These are phyloP conservation scores for Phoxinus phoxinus DNA, from an alignment of 2,113 vertebrate genomes.

Conservation along the genomic window DNA sequence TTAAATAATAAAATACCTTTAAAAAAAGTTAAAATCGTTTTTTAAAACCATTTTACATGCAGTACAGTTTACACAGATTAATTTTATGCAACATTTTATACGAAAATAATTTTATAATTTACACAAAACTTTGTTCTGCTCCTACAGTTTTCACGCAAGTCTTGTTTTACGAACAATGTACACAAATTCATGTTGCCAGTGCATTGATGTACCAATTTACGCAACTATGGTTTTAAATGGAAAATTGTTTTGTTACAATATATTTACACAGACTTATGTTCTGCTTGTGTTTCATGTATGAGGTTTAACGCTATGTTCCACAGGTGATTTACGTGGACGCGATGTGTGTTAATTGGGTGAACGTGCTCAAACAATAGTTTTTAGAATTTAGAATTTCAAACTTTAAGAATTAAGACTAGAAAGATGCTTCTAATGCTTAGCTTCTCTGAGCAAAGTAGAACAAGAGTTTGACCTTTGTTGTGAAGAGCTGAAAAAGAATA, in stretches of 20 bases:
- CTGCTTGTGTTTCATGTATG: neutral
- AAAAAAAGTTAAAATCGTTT: too few relatives aligned
- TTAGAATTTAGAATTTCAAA: too few relatives aligned
- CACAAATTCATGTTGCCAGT: neutral
- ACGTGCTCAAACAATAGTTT: neutral
- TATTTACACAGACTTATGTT: neutral
- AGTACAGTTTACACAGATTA: neutral
- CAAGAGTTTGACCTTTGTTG: conserved; percentile 5
- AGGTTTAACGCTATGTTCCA: too few relatives aligned
- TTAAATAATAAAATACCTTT: neutral
- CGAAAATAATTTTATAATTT: neutral
- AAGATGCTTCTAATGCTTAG: neutral
- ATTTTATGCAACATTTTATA: neutral
- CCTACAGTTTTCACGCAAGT: neutral
- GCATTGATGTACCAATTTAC: neutral
- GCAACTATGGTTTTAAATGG: neutral
- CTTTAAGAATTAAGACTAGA: neutral
- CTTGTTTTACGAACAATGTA: neutral
- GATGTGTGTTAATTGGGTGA: neutral
- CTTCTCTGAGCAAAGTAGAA: neutral
- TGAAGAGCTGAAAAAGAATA: neutral
- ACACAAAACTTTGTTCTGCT: neutral
- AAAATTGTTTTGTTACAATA: too few relatives aligned
- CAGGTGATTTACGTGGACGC: too few relatives aligned
- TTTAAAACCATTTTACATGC: too few relatives aligned